Base-by-base conservation (phyloP, 2,797 vertebrate species). In the Sorex maritimensis region DNA sequence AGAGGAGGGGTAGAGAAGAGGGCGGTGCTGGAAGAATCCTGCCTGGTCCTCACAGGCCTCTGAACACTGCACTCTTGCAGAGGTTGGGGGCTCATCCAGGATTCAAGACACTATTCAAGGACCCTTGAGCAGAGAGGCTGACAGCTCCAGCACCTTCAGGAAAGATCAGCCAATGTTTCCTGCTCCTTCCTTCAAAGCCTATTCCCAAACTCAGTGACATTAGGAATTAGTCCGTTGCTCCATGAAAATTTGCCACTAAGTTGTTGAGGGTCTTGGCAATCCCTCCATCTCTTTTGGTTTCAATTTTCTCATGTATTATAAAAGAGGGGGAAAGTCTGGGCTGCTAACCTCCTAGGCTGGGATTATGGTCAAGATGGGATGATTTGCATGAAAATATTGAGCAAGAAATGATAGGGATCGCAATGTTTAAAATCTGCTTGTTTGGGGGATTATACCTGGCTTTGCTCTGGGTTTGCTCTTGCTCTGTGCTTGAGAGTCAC, bases 321-420 rank as follows among this genome's bases (percentile, higher is more conserved):
- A 88, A 23, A 58, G 58, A n/a, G 61, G 88, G 87, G 67, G 88
- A 38, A 75, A 34, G 71, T 55, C 61, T 88, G 38, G n/a, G 73
- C 30, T 38, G 49, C 78, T 88, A 84, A 11, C 30, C 71, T 93
- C 46, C 19, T 63, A 81, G 71, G 26, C n/a, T 61, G 5, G 24
- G 81, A 49, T 63, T 14, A 14, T 10, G 74, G 81, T 55, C 73
- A 44, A 21, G 63, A 68, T 8, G 44, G 86, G 79, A 38, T 38
- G 46, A 19, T 92, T 55, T 71, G 74, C 67, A 63, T 78, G 78
- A 81, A 90, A 71, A 84, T 34, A 75, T 10, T 82, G 30, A 49
- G 2, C 61, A 68, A 85, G 86, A 92, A 92, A 72, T 19, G 24
- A 79, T 79, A 93, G 14, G 9, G 21, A 2, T 38, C 41, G 44